A percentile compares a stretch with the other conserved stretches of the same genome.
Conservation (phyloP, 2,888 invertebrate species). For the Helleia helle region DNA sequence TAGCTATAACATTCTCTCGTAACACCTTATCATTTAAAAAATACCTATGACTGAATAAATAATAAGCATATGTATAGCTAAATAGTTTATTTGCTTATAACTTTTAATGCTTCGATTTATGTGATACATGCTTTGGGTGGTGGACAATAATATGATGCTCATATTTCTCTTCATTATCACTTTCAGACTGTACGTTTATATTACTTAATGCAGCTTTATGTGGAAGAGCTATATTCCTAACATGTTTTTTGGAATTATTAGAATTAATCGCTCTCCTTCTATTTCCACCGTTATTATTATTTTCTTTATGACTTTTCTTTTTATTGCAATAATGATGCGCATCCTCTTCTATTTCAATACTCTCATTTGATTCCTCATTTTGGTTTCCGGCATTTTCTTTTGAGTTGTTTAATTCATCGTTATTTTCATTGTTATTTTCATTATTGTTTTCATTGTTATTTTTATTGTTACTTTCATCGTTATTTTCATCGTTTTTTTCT, state of each 20-base stretch:
- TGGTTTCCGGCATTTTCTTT: no score
- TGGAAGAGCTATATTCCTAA: background rate
- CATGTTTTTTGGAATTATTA: background rate
- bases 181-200: conserved; percentile 1
- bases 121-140: conserved; percentile 14
- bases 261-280: background rate
- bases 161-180: conserved; percentile 12
- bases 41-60: conserved; percentile 12
- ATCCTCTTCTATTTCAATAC: background rate
- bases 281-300: background rate
- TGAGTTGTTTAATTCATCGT: background rate
- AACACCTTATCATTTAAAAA: no score
- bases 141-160: conserved; percentile 19
- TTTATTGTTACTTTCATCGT: no score
- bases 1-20: no score
- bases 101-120: conserved; percentile 7
- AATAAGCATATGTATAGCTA: conserved; percentile 1
- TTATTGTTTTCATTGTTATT: conserved; percentile 1
- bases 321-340: background rate
- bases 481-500: background rate
- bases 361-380: conserved; percentile 1
- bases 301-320: background rate
- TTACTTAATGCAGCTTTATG: background rate
- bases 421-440: background rate
- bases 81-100: background rate